Percentiles rank a stretch among this genome's conserved stretches.
phyloP scores from a whole-genome alignment of 2,888 invertebrate genomes.

The Catocala nupta region DNA sequence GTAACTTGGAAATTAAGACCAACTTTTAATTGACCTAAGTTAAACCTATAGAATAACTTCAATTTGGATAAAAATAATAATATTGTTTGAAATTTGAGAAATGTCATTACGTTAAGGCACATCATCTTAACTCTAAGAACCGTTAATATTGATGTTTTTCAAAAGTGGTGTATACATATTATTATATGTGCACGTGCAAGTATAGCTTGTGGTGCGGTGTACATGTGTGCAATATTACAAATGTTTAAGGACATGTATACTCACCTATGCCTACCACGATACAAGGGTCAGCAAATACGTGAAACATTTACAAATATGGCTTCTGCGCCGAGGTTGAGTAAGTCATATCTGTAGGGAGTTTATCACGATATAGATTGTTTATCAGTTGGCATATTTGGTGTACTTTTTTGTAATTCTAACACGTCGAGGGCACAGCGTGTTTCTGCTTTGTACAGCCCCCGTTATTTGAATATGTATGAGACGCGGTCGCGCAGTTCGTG shows the following conservation, averaged over 20 bases:
- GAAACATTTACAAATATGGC: conserved; percentile 35
- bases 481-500: conserved; percentile 71
- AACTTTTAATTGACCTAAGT: conserved; percentile 50
- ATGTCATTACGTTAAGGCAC: neutral
- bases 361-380: conserved; percentile 69
- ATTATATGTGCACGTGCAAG: too few species aligned
- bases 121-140: too few species aligned
- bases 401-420: conserved; percentile 81
- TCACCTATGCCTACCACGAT: conserved; percentile 18
- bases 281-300: conserved; percentile 34
- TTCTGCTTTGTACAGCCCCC: conserved; percentile 80
- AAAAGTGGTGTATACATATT: too few species aligned
- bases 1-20: conserved; percentile 43
- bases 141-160: too few species aligned
- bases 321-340: conserved; percentile 15
- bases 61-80: conserved; percentile 33
- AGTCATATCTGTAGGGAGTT: conserved; percentile 36
- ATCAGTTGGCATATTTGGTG: conserved; percentile 67
- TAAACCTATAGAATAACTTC: conserved; percentile 34
- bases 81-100: conserved; percentile 16
- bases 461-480: conserved; percentile 85
- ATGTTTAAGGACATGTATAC: conserved; percentile 1
- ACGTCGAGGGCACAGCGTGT: conserved; percentile 76
- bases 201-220: too few species aligned
- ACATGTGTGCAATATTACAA: neutral